Base-by-base conservation (phyloP, 2,113 vertebrate species). In the Heloderma charlesbogerti region DNA sequence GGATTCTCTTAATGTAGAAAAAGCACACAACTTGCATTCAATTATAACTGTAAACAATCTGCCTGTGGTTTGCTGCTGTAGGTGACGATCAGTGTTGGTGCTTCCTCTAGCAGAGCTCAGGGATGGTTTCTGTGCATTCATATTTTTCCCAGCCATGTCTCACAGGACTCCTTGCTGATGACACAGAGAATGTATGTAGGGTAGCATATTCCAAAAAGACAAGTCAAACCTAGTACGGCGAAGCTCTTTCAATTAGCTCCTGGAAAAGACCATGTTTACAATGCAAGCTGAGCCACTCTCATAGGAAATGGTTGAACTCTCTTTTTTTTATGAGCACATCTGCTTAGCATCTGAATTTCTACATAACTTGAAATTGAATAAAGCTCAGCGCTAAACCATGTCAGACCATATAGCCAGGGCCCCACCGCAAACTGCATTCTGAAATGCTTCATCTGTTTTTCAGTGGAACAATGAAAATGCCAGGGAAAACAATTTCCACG, bases 331-430 rank as follows among this genome's bases (percentile, higher is more conserved):
- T 0, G 0, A 92, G 81, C 85, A 92, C 92, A 94, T 95, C 94
- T 94, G 93, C 87, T 93, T 89, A 94, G 27, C 92, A 92, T 97
- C 84, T 95, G 89, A 91, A 91, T 94, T 93, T 94, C 84, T 95
- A 88, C 93, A 81, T 69, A 89, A 91, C 27, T n/a, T 88, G 67
- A 93, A 87, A 94, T 80, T 84, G 91, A 94, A 92, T 91, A 86
- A 95, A 94, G 45, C 7, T 84, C 87, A 89, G 15, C 3, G 29
- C 92, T 95, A 95, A 92, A 85, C 86, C 88, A 0, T 91, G 43
- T 54, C 15, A 89, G 37, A 60, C 75, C 0, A 0, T 88, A 93
- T 88, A 86, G 72, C 43, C 88, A n/a, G 31, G 57, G 4, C 51
- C 92, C 34, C 29, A 91, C 82, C 81, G 12, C 82, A 95, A 88